A percentile compares a stretch with the other conserved stretches of the same genome.
These are phyloP conservation scores for Harpegnathos saltator DNA, from an alignment of 1,140 invertebrate genomes.

Conservation along the genomic window DNA sequence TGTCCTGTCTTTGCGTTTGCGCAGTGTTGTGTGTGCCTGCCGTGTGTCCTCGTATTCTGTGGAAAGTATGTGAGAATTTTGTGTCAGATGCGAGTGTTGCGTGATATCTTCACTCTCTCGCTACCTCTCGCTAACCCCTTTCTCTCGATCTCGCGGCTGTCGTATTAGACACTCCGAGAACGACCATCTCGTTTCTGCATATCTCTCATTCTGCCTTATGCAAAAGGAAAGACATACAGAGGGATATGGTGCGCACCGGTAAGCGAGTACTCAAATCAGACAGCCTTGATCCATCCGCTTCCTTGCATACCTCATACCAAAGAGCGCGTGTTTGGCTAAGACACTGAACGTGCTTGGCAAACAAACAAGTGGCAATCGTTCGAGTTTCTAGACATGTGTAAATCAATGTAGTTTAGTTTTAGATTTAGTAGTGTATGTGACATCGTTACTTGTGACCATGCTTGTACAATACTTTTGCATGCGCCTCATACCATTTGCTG, in stretches of 20 bases:
- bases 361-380: constrained; percentile 51
- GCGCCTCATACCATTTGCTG: constrained; percentile 18
- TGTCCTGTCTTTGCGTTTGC: constrained; percentile 83
- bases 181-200: neutral
- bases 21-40: constrained; percentile 85
- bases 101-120: constrained; percentile 26
- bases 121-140: constrained; percentile 27
- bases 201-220: neutral
- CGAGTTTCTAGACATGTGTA: constrained; percentile 23
- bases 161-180: neutral
- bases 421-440: too few species aligned
- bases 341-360: constrained; percentile 66
- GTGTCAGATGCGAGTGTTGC: constrained; percentile 76
- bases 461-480: neutral
- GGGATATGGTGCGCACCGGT: too few species aligned
- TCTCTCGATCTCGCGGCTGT: neutral
- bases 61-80: constrained; percentile 85
- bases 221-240: too few species aligned
- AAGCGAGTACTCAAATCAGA: too few species aligned
- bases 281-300: neutral
- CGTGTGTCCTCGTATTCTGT: constrained; percentile 86
- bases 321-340: constrained; percentile 59
- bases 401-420: constrained; percentile 25
- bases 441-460: neutral
- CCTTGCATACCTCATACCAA: constrained; percentile 56